Conservation (phyloP, 2,113 vertebrate species). For the Psophia crepitans region DNA sequence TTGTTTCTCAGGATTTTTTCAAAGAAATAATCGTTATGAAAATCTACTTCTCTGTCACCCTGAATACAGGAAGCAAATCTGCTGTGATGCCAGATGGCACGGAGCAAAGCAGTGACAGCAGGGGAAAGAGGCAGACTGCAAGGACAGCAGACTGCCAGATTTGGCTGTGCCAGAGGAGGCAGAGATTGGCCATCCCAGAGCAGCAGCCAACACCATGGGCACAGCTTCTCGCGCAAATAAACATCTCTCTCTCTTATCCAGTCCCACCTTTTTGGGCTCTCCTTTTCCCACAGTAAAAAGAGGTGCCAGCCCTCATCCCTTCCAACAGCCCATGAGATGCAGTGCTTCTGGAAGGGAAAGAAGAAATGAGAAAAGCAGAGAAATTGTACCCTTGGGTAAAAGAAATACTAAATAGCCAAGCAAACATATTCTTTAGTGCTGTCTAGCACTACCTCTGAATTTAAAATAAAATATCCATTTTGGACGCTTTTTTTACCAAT, state of each 20-base stretch:
- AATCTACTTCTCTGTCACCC: background rate
- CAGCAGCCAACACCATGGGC: background rate
- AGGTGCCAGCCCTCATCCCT: background rate
- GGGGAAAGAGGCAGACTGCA: background rate
- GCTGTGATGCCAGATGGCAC: background rate
- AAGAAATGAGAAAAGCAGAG: background rate
- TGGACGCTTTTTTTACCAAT: fast-evolving
- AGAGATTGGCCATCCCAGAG: background rate
- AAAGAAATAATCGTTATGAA: background rate
- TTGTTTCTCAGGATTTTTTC: background rate
- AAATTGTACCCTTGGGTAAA: background rate
- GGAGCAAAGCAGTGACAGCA: background rate
- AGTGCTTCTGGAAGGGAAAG: background rate
- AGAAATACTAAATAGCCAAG: background rate
- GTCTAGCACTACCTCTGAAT: background rate
- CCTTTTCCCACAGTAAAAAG: background rate
- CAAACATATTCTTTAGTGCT: background rate
- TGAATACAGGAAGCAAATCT: background rate
- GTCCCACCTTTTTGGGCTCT: background rate
- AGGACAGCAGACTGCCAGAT: background rate
- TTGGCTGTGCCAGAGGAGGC: background rate
- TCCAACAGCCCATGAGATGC: background rate
- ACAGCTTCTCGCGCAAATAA: background rate
- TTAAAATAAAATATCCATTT: background rate
- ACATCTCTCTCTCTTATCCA: background rate